Evolutionary conservation across 2,113 vertebrate species (phyloP).

Genomic region (Setophaga kirtlandii): DNA sequence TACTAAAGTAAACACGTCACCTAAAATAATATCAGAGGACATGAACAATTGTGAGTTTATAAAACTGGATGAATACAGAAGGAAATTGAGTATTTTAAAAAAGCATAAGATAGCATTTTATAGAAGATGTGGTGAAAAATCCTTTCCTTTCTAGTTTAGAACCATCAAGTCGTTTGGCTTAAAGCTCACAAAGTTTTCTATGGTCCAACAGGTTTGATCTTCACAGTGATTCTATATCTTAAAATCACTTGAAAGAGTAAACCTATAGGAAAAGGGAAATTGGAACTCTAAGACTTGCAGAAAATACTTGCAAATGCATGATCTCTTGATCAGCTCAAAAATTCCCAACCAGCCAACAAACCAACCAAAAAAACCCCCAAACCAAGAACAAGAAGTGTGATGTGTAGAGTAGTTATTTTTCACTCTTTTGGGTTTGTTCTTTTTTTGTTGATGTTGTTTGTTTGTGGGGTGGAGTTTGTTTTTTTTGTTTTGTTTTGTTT

Average conservation of each 20-base stretch:
- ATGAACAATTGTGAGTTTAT: neutral
- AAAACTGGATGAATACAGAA: neutral
- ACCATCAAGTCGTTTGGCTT: neutral
- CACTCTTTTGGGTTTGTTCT: no score
- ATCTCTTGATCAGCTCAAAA: neutral
- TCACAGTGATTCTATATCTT: neutral
- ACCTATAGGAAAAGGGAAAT: neutral
- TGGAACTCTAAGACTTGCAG: neutral
- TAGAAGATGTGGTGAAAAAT: neutral
- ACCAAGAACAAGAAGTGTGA: neutral
- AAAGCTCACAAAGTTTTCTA: neutral
- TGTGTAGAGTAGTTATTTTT: neutral
- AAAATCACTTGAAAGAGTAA: neutral
- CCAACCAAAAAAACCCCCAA: fast-evolving
- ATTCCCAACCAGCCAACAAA: neutral
- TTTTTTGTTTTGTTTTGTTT: no score
- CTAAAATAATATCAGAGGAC: neutral
- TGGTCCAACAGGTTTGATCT: neutral
- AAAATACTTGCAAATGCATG: neutral
- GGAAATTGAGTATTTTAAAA: neutral
- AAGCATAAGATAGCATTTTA: neutral
- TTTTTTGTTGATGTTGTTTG: neutral
- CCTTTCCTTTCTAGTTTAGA: neutral
- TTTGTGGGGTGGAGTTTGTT: neutral
- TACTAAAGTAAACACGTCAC: neutral